Evolutionary conservation across 2,797 vertebrate genomes (phyloP).

Genomic region (Danionella dracula): DNA sequence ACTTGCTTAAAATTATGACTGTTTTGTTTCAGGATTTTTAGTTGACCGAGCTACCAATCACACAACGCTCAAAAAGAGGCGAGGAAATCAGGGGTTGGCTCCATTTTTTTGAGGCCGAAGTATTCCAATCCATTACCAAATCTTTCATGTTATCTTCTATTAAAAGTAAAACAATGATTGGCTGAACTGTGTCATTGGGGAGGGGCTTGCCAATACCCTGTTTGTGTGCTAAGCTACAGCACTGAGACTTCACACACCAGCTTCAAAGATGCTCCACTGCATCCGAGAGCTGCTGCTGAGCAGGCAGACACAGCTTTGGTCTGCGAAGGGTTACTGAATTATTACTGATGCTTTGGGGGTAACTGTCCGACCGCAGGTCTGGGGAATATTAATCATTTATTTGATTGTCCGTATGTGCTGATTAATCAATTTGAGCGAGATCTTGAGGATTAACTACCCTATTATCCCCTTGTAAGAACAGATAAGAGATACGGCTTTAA

Average conservation of each 20-base stretch:
- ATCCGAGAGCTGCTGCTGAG: conserved; percentile 65
- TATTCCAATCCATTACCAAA: too few species aligned
- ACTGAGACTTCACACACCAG: conserved; percentile 53
- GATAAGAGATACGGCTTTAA: conserved; percentile 79
- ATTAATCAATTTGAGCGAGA: conserved; percentile 81
- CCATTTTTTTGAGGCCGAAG: too few species aligned
- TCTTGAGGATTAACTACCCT: conserved; percentile 80
- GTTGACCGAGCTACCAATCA: too few species aligned
- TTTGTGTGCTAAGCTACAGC: conserved; percentile 11
- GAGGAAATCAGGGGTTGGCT: too few species aligned
- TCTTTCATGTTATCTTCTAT: too few species aligned
- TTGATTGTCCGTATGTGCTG: conserved; percentile 81
- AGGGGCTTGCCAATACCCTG: too few species aligned
- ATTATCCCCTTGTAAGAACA: conserved; percentile 78
- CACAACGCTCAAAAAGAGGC: too few species aligned
- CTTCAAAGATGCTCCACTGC: conserved; percentile 66
- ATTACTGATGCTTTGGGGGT: conserved; percentile 78
- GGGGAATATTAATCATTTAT: conserved; percentile 81
- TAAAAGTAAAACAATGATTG: too few species aligned
- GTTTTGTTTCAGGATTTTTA: too few species aligned
- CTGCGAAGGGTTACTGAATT: conserved; percentile 76
- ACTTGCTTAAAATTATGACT: too few species aligned
- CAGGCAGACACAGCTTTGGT: conserved; percentile 65
- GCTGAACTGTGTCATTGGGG: too few species aligned
- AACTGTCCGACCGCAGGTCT: conserved; percentile 71